Evolutionary conservation across 2,888 invertebrate genomes (phyloP).

Genomic region (Leptopilina drosophilae): DNA sequence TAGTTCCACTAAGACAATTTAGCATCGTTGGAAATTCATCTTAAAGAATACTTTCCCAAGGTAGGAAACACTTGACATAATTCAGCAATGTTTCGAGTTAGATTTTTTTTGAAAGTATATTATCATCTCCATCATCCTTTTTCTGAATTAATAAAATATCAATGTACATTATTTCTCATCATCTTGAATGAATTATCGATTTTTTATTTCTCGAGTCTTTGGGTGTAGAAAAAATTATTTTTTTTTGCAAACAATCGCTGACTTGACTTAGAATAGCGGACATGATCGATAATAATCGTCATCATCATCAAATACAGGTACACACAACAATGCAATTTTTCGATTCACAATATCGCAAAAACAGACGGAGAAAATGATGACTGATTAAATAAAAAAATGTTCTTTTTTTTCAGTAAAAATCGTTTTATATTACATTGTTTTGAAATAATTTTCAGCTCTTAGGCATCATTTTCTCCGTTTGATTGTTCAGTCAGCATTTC

Average conservation of each 20-base stretch:
- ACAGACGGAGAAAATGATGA: no score
- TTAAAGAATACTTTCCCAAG: no score
- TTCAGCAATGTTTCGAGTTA: no score
- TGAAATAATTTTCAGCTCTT: no score
- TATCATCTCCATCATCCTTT: neutral
- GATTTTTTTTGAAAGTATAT: neutral
- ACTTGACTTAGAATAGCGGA: neutral
- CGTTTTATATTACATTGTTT: no score
- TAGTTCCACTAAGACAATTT: no score
- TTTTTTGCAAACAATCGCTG: neutral
- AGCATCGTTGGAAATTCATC: no score
- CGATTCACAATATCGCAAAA: no score
- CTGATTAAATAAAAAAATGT: no score
- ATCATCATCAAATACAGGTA: conserved; percentile 20
- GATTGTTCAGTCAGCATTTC: neutral
- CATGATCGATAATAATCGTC: neutral
- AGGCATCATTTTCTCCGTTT: neutral
- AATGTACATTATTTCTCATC: neutral
- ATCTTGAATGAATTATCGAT: neutral
- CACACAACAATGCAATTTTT: neutral
- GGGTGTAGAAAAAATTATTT: neutral
- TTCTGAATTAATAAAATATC: conserved; percentile 12
- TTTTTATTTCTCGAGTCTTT: neutral
- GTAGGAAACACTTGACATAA: no score
- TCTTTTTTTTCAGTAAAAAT: no score